Evolutionary conservation across 2,113 vertebrate species (phyloP).

Genomic region (Misgurnus mizolepis): DNA sequence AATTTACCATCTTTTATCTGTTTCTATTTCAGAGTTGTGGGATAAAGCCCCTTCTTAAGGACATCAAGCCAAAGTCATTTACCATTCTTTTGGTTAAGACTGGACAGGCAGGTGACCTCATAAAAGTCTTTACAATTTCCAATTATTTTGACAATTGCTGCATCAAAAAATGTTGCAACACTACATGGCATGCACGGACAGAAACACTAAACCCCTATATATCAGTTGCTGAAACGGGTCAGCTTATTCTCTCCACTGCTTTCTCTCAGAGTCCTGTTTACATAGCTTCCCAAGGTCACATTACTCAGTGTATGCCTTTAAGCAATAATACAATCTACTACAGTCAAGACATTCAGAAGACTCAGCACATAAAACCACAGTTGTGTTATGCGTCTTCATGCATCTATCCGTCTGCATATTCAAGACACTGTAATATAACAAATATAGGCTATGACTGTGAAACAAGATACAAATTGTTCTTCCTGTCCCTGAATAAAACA

Average conservation of each 20-base stretch:
- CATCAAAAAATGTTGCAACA: background rate
- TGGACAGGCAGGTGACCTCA: background rate
- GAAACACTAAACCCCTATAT: constrained; percentile 50
- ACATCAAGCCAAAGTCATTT: background rate
- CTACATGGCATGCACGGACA: background rate
- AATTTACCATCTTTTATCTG: no score
- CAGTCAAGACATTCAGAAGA: constrained; percentile 22
- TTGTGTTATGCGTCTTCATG: background rate
- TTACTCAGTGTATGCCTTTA: constrained; percentile 37
- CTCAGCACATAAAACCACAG: background rate
- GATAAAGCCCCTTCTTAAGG: background rate
- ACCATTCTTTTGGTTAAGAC: background rate
- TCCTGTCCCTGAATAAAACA: background rate
- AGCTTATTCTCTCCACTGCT: constrained; percentile 60
- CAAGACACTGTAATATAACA: background rate
- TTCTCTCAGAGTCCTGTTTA: constrained; percentile 38
- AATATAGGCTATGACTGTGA: background rate
- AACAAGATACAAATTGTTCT: background rate
- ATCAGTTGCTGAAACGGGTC: constrained; percentile 63
- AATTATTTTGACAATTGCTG: background rate
- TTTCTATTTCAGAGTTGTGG: background rate
- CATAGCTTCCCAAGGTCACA: constrained; percentile 64
- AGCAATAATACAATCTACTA: constrained; percentile 28
- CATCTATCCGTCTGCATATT: background rate
- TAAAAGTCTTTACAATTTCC: background rate